These are phyloP conservation scores for Trichonephila clavipes DNA, from an alignment of 1,140 invertebrate genomes.

Conservation along the genomic window DNA sequence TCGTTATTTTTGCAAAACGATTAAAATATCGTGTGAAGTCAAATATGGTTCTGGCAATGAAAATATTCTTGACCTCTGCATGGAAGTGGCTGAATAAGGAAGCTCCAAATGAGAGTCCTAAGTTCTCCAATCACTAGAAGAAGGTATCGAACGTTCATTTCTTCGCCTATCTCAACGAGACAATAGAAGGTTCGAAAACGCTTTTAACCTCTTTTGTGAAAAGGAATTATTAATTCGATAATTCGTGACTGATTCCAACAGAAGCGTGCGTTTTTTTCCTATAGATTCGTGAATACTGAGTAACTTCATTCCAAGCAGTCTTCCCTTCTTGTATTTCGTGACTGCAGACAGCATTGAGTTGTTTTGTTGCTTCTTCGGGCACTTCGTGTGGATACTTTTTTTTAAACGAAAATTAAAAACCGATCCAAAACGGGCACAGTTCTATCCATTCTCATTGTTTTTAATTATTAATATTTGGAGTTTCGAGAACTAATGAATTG, in stretches of 20 bases:
- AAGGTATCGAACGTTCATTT: slow-evolving; percentile 17
- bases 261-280: slow-evolving; percentile 54
- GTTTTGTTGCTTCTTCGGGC: background rate
- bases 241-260: slow-evolving; percentile 61
- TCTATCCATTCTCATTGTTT: background rate
- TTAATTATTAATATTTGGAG: background rate
- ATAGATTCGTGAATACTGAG: background rate
- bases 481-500: too few relatives aligned
- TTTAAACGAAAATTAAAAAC: background rate
- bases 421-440: background rate
- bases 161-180: slow-evolving; percentile 17
- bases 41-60: slow-evolving; percentile 47
- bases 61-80: slow-evolving; percentile 44
- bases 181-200: slow-evolving; percentile 48
- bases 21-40: slow-evolving; percentile 54
- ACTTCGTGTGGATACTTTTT: background rate
- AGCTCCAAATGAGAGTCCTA: background rate
- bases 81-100: background rate
- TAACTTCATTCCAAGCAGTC: background rate
- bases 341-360: background rate
- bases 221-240: slow-evolving; percentile 72
- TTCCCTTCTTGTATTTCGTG: slow-evolving; percentile 11
- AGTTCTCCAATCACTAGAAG: background rate
- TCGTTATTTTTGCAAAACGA: slow-evolving; percentile 19
- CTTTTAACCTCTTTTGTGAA: slow-evolving; percentile 46